Percentiles rank a stretch among this genome's conserved stretches.
These are phyloP conservation scores for Agonopterix heracliana DNA, from an alignment of 2,888 invertebrate genomes.

Conservation along the genomic window DNA sequence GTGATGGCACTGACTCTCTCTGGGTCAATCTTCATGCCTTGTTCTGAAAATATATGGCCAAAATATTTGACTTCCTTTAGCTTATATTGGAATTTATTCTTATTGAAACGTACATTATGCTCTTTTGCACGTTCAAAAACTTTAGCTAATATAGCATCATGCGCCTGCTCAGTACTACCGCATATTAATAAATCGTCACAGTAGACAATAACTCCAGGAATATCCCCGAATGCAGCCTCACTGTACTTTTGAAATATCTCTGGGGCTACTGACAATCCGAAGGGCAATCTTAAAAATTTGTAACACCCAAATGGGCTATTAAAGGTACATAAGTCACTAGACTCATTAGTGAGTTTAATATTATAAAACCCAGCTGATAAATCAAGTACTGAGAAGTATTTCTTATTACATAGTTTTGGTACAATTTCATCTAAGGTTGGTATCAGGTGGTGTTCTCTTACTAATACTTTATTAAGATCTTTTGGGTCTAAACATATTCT, in stretches of 20 bases:
- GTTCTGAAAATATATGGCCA: no score
- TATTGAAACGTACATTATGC: slow-evolving; percentile 21
- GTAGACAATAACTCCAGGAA: slow-evolving; percentile 31
- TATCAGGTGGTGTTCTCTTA: slow-evolving; percentile 13
- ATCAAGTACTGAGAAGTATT: slow-evolving; percentile 14
- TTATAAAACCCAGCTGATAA: slow-evolving; percentile 19
- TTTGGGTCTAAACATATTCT: slow-evolving; percentile 16
- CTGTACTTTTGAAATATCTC: slow-evolving; percentile 35
- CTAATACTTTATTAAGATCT: slow-evolving; percentile 14
- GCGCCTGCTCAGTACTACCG: slow-evolving; percentile 14
- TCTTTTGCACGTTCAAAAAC: slow-evolving; percentile 10
- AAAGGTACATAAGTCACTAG: slow-evolving; percentile 14
- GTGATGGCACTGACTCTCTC: no score
- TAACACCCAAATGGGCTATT: no score
- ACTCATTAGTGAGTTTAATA: slow-evolving; percentile 11
- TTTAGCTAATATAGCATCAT: slow-evolving; percentile 13
- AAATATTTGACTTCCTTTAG: slow-evolving; percentile 19
- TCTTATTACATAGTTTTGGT: slow-evolving; percentile 14
- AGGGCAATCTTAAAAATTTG: slow-evolving; percentile 30
- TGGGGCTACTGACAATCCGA: slow-evolving; percentile 30
- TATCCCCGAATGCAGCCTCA: slow-evolving; percentile 30
- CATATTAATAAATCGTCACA: slow-evolving; percentile 34
- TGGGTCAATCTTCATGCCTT: no score
- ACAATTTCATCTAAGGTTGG: slow-evolving; percentile 15
- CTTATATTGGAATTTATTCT: slow-evolving; percentile 20